Base-by-base conservation (phyloP, 2,888 invertebrate genomes). In the Chrysomela aeneicollis region DNA sequence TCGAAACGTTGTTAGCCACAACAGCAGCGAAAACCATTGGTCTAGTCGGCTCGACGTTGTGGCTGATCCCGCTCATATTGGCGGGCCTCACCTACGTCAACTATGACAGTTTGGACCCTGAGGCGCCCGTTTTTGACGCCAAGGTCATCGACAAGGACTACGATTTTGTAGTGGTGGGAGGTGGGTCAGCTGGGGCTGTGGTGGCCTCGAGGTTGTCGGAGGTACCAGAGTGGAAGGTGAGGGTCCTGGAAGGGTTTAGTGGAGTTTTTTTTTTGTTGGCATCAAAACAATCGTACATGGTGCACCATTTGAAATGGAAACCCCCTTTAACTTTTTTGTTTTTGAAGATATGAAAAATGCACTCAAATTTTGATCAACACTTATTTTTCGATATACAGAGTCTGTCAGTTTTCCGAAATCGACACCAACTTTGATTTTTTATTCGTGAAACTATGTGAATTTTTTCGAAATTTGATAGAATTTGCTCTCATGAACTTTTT, bases 101-200 rank as follows among this genome's bases (percentile, higher is more conserved):
- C 35, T 94, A 94, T 80, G 92, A 91, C 78, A 87, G 88, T 30
- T 85, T 90, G 21, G 94, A 94, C 77, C 94, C 94, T 0, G 94
- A 94, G 81, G 89, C 92, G 1, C 88, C 87, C 54, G 89, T 92
- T 0, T 84, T 89, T 66, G 90, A 94, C 76, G 89, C 87, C 68
- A 87, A 89, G 65, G 88, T 88, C 22, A 83, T 91, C 5, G 73
- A 76, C 59, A 74, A 71, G 51, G 92, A 93, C 77, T 94, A 95
- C 79, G 95, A 95, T 78, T 94, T 94, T 77, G 85, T 95, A 22
- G 87, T 94, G 1, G 86, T 95, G 3, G 95, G 95, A 2, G 94
- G 92, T 1, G 96, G 96, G 0, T 94, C 94, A 0, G 95, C 95
- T 0, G 95, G 95, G 0, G 94, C 95, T 0, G 95, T 95, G 1